phyloP scores from a whole-genome alignment of 2,888 invertebrate genomes.

The Choristoneura rosaceana region DNA sequence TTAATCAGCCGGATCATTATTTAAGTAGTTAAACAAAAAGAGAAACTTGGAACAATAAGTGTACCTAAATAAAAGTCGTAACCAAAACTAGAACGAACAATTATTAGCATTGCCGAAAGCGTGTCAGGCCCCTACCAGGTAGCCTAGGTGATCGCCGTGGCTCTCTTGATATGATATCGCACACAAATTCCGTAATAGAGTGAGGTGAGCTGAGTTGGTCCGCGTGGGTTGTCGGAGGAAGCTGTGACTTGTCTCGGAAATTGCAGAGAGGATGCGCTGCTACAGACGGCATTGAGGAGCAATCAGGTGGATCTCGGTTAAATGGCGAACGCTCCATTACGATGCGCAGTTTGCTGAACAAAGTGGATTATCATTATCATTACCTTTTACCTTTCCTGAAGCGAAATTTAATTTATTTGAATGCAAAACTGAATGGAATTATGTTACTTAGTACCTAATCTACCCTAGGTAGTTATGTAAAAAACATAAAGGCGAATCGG shows the following conservation, averaged over 20 bases:
- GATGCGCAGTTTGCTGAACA: slow-evolving; percentile 34
- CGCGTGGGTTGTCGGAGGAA: slow-evolving; percentile 64
- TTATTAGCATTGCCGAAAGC: slow-evolving; percentile 56
- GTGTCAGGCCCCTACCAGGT: slow-evolving; percentile 47
- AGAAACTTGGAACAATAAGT: slow-evolving; percentile 45
- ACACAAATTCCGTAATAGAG: slow-evolving; percentile 44
- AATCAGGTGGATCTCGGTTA: slow-evolving; percentile 66
- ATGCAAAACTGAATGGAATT: no score
- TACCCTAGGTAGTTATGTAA: no score
- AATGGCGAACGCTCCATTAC: slow-evolving; percentile 48
- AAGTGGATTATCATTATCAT: neutral
- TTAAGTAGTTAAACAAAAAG: slow-evolving; percentile 46
- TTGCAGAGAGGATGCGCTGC: slow-evolving; percentile 78
- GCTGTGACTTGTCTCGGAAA: slow-evolving; percentile 75
- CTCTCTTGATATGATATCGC: slow-evolving; percentile 5
- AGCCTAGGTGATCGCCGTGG: slow-evolving; percentile 42
- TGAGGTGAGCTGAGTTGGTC: slow-evolving; percentile 51
- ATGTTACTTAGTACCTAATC: no score
- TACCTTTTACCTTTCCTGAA: neutral
- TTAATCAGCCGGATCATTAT: slow-evolving; percentile 11
- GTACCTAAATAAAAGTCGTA: slow-evolving; percentile 55
- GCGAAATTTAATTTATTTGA: neutral
- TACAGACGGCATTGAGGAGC: slow-evolving; percentile 78
- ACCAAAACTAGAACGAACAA: slow-evolving; percentile 54
- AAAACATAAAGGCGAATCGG: no score